Conservation (phyloP, 1,140 invertebrate genomes). For the Diabrotica virgifera region DNA sequence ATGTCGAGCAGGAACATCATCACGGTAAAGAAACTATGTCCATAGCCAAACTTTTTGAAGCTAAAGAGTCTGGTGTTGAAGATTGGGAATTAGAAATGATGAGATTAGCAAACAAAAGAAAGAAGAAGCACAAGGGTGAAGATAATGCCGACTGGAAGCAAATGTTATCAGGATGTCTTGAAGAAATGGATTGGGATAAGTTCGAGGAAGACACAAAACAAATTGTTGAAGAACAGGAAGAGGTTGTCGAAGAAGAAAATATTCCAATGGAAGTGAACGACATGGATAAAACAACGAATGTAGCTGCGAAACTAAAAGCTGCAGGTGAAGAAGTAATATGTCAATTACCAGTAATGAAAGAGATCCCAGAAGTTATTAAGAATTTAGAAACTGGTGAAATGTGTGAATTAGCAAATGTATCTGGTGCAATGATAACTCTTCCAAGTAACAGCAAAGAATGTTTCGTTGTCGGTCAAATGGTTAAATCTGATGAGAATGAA, state of each 20-base stretch:
- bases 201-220: constrained; percentile 50
- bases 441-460: constrained; percentile 51
- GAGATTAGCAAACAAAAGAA: constrained; percentile 43
- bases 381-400: constrained; percentile 62
- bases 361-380: constrained; percentile 61
- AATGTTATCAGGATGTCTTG: constrained; percentile 41
- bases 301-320: constrained; percentile 53
- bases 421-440: constrained; percentile 64
- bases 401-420: constrained; percentile 58
- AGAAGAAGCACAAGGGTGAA: constrained; percentile 49
- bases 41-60: constrained; percentile 73
- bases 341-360: constrained; percentile 59
- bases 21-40: constrained; percentile 55
- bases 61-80: constrained; percentile 63
- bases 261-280: constrained; percentile 52
- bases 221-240: constrained; percentile 41
- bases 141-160: constrained; percentile 42
- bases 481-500: constrained; percentile 62
- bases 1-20: constrained; percentile 60
- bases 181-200: constrained; percentile 46
- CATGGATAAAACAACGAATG: constrained; percentile 56
- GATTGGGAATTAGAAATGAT: constrained; percentile 55
- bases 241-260: constrained; percentile 42
- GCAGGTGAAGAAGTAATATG: constrained; percentile 53
- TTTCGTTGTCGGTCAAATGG: constrained; percentile 59